phyloP scores from a whole-genome alignment of 2,888 invertebrate species.

The Drosophila rellima region DNA sequence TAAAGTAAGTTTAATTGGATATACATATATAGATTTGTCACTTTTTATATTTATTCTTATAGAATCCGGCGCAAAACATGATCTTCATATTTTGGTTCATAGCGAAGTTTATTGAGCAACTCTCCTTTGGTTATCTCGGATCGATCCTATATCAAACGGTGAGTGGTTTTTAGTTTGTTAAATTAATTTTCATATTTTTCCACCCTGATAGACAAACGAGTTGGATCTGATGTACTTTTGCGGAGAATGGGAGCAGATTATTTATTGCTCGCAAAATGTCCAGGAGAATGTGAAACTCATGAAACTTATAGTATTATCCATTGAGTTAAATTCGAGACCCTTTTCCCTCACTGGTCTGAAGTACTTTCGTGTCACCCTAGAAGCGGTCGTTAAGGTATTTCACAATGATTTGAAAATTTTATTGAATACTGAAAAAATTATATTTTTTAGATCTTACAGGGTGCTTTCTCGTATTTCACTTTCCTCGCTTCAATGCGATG shows the following conservation, averaged over 20 bases:
- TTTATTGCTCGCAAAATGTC: slow-evolving; percentile 57
- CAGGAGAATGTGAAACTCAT: slow-evolving; percentile 66
- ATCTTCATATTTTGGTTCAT: slow-evolving; percentile 62
- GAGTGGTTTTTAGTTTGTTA: background rate
- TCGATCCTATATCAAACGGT: slow-evolving; percentile 71
- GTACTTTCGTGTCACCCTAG: slow-evolving; percentile 68
- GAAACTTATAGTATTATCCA: slow-evolving; percentile 65
- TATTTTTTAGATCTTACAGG: slow-evolving; percentile 65
- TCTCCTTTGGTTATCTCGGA: slow-evolving; percentile 66
- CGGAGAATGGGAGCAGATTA: slow-evolving; percentile 68
- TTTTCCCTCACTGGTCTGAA: slow-evolving; percentile 70
- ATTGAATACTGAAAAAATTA: background rate
- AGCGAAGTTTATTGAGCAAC: slow-evolving; percentile 66
- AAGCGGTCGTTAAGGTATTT: slow-evolving; percentile 59
- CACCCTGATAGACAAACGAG: slow-evolving; percentile 54
- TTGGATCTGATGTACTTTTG: slow-evolving; percentile 75
- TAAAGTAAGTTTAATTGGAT: slow-evolving; percentile 54
- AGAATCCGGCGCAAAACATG: slow-evolving; percentile 61
- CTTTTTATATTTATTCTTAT: background rate
- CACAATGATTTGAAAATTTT: background rate
- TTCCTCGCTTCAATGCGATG: slow-evolving; percentile 32
- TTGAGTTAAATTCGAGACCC: slow-evolving; percentile 62
- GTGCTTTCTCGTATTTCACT: slow-evolving; percentile 77
- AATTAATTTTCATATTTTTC: background rate
- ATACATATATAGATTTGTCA: accelerated